Conservation (phyloP, 2,888 invertebrate species). For the Eupithecia inturbata region DNA sequence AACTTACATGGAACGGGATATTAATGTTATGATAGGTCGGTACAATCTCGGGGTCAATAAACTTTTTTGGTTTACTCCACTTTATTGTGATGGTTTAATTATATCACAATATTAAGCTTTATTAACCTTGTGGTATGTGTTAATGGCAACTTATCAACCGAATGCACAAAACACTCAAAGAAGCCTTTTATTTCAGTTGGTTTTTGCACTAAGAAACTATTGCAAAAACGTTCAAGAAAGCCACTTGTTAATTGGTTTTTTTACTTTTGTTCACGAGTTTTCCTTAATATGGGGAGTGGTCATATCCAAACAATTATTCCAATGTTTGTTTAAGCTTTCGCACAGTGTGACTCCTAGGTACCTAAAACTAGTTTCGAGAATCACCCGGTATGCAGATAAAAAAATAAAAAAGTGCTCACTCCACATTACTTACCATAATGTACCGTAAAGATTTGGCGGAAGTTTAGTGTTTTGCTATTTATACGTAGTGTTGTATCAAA, state of each 20-base stretch:
- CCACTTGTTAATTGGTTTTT: neutral
- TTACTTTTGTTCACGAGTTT: neutral
- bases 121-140: neutral
- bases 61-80: neutral
- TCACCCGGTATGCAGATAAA: neutral
- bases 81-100: neutral
- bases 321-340: slow-evolving; percentile 25
- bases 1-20: slow-evolving; percentile 21
- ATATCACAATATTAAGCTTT: neutral
- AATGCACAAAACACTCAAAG: neutral
- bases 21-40: slow-evolving; percentile 3
- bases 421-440: neutral
- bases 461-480: neutral
- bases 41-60: slow-evolving; percentile 1
- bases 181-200: neutral
- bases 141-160: neutral
- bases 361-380: slow-evolving; percentile 6
- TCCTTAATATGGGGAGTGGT: neutral
- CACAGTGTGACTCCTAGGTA: slow-evolving; percentile 18
- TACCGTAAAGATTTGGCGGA: too few species aligned
- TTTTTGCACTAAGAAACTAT: neutral
- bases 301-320: slow-evolving; percentile 19
- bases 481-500: neutral
- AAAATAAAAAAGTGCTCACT: neutral
- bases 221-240: neutral